A percentile compares a stretch with the other conserved stretches of the same genome.
phyloP scores from a whole-genome alignment of 2,113 vertebrate species.

The Cygnus atratus region DNA sequence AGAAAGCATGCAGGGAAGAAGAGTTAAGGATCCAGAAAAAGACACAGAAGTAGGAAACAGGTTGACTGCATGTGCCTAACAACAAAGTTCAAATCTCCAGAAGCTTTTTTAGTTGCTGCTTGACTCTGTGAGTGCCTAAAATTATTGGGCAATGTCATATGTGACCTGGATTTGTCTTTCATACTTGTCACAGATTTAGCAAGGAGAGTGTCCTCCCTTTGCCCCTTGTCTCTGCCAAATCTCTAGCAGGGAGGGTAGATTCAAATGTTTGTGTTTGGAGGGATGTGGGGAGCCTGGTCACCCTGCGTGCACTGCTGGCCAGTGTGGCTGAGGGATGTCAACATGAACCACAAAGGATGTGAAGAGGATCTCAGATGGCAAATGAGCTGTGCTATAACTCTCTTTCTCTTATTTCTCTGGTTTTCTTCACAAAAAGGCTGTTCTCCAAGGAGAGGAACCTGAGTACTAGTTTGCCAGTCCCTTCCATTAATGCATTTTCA shows the following conservation, averaged over 20 bases:
- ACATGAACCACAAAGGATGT: not conserved
- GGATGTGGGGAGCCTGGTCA: not conserved
- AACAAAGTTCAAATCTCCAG: not conserved
- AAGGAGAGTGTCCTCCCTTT: not conserved
- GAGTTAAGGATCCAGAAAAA: not conserved
- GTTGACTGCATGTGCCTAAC: not conserved
- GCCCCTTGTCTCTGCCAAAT: not conserved
- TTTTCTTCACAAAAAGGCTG: not conserved
- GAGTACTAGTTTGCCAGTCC: not conserved
- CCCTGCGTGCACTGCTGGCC: not conserved
- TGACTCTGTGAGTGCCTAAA: not conserved
- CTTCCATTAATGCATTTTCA: not conserved
- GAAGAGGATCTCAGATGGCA: not conserved
- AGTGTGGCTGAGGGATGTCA: not conserved
- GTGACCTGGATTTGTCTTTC: not conserved
- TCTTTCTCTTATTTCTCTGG: not conserved
- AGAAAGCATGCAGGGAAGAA: not conserved
- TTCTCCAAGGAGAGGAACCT: not conserved
- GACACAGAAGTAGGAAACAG: not conserved
- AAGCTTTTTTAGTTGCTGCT: not conserved
- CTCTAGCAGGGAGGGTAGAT: not conserved
- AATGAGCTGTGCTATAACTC: not conserved
- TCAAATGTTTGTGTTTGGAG: not conserved
- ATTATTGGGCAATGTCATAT: not conserved
- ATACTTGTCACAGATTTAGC: not conserved